Conservation (phyloP, 1,140 invertebrate species). For the Aphidius gifuensis region DNA sequence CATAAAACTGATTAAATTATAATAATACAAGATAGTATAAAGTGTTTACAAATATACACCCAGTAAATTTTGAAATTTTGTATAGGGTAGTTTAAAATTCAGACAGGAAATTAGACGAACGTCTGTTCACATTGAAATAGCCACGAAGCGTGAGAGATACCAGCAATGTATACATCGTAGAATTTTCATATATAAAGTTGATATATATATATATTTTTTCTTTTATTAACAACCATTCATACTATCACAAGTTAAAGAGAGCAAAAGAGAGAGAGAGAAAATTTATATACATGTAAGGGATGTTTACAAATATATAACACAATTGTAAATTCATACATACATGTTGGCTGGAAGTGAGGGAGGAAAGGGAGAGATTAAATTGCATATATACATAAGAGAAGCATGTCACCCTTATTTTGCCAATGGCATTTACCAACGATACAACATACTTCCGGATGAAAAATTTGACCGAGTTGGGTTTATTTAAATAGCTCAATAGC, state of each 20-base stretch:
- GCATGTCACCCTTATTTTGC: too few relatives aligned
- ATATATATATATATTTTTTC: too few relatives aligned
- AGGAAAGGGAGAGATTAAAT: too few relatives aligned
- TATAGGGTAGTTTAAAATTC: conserved; percentile 50
- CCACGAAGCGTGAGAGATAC: conserved; percentile 54
- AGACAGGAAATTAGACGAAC: conserved; percentile 56
- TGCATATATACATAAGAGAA: too few relatives aligned
- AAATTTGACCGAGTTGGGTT: conserved; percentile 14
- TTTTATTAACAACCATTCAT: too few relatives aligned
- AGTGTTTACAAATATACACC: too few relatives aligned
- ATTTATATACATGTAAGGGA: conserved; percentile 1
- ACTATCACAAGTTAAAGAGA: too few relatives aligned
- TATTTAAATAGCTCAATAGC: conserved; percentile 10
- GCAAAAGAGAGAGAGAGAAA: not conserved
- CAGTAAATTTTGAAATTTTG: too few relatives aligned
- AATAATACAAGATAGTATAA: too few relatives aligned
- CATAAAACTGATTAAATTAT: too few relatives aligned
- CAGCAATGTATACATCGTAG: conserved; percentile 23
- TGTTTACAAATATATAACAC: not conserved
- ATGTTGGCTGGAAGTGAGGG: too few relatives aligned
- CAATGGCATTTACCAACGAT: not conserved
- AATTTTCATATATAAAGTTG: conserved; percentile 11
- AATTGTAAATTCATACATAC: too few relatives aligned
- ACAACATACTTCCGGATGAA: conserved; percentile 13
- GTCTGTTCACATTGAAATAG: conserved; percentile 51